Conservation (phyloP, 2,797 vertebrate species). For the Sparus aurata region DNA sequence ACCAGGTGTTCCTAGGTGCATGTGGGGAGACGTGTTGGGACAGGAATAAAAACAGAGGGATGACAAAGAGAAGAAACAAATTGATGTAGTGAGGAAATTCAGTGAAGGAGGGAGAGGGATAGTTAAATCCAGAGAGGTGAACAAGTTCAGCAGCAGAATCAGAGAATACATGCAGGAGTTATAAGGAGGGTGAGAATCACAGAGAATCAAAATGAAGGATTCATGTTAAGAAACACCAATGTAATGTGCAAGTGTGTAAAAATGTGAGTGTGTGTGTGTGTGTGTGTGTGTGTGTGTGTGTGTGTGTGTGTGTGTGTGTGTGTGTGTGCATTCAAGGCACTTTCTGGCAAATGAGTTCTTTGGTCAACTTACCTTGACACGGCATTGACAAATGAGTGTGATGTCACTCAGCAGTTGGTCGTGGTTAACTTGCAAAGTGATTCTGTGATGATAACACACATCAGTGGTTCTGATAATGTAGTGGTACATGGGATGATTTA, state of each 20-base stretch:
- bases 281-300: not conserved
- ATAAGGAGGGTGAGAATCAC: not conserved
- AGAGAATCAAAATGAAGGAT: not conserved
- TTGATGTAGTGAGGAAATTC: conserved; percentile 1
- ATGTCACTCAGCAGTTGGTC: conserved; percentile 35
- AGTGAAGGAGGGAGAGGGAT: not conserved
- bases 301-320: too few relatives aligned
- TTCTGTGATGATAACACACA: conserved; percentile 28
- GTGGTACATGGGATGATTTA: not conserved
- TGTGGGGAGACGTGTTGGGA: conserved; percentile 49
- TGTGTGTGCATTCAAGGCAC: not conserved
- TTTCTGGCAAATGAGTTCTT: conserved; percentile 29
- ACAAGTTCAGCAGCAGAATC: not conserved
- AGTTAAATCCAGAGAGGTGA: not conserved
- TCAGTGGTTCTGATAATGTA: conserved; percentile 1
- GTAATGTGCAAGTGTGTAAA: not conserved
- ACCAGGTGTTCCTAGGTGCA: conserved; percentile 54
- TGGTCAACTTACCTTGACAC: conserved; percentile 40
- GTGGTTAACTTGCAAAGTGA: not conserved
- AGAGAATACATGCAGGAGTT: conserved; percentile 2
- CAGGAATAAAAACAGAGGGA: conserved; percentile 30
- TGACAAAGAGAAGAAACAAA: conserved; percentile 17
- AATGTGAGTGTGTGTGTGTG: not conserved
- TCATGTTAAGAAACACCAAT: not conserved
- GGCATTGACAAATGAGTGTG: conserved; percentile 30